phyloP scores from a whole-genome alignment of 1,140 invertebrate species.

The Conus ventricosus region DNA sequence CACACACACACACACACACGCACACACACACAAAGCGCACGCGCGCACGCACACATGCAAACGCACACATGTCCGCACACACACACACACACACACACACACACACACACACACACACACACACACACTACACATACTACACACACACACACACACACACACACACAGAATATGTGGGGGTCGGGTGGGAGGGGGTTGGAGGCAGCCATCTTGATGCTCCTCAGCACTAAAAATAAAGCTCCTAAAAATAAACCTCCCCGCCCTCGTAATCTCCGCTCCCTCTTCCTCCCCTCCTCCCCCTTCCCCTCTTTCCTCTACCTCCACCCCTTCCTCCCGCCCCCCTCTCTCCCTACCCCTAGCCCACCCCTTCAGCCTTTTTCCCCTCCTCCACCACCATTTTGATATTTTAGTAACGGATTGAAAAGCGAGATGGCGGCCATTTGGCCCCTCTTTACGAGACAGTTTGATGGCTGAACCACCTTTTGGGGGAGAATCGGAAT shows the following conservation, averaged over 20 bases:
- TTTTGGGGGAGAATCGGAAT: background rate
- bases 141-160: too few species aligned
- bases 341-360: background rate
- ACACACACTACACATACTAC: too few species aligned
- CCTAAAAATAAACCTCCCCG: too few species aligned
- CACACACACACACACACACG: background rate
- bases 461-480: too few species aligned
- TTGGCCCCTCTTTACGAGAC: too few species aligned
- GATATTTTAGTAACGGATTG: too few species aligned
- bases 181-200: too few species aligned
- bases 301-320: background rate
- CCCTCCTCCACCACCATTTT: background rate
- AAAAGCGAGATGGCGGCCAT: too few species aligned
- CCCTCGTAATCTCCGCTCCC: background rate
- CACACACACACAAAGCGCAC: too few species aligned
- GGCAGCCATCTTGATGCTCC: too few species aligned
- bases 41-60: background rate
- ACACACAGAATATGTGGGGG: too few species aligned
- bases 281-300: background rate
- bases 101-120: conserved; percentile 14
- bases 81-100: background rate
- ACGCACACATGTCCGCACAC: background rate
- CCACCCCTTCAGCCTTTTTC: background rate
- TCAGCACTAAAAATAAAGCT: too few species aligned
- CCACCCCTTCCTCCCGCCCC: background rate